phyloP scores from a whole-genome alignment of 1,140 invertebrate species.

The Trachelipus rathkii region DNA sequence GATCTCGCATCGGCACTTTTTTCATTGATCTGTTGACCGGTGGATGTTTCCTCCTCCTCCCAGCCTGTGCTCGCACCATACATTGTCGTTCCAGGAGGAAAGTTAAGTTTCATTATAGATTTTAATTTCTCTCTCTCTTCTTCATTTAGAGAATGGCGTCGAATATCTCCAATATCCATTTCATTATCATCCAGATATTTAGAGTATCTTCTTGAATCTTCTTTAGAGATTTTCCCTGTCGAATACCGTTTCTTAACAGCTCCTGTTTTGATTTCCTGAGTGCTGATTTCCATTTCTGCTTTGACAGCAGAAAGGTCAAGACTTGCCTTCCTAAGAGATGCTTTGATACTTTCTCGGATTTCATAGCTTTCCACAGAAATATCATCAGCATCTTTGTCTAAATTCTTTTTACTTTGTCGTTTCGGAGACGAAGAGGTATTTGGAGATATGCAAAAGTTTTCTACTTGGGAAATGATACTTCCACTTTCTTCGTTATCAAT shows the following conservation, averaged over 20 bases:
- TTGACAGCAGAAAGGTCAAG: background rate
- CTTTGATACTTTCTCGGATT: background rate
- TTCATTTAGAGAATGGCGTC: conserved; percentile 46
- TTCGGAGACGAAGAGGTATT: background rate
- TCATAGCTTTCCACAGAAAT: background rate
- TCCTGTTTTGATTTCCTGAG: conserved; percentile 51
- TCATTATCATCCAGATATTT: conserved; percentile 39
- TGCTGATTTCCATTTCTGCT: conserved; percentile 29
- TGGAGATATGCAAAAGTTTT: conserved; percentile 3
- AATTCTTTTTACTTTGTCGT: background rate
- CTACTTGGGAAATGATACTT: background rate
- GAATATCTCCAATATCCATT: conserved; percentile 20
- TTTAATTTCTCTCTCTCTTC: conserved; percentile 63
- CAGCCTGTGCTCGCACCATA: conserved; percentile 45
- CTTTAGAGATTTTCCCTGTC: conserved; percentile 30
- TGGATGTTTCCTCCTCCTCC: conserved; percentile 31
- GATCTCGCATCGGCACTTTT: conserved; percentile 40
- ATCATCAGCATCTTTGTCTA: background rate
- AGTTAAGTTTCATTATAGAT: conserved; percentile 66
- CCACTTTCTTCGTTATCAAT: conserved; percentile 42
- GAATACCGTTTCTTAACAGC: conserved; percentile 37
- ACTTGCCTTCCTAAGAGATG: background rate
- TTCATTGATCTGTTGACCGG: conserved; percentile 38
- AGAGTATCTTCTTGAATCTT: conserved; percentile 35
- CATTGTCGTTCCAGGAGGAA: conserved; percentile 51